Conservation (phyloP, 2,113 vertebrate genomes). For the Megalops atlanticus region DNA sequence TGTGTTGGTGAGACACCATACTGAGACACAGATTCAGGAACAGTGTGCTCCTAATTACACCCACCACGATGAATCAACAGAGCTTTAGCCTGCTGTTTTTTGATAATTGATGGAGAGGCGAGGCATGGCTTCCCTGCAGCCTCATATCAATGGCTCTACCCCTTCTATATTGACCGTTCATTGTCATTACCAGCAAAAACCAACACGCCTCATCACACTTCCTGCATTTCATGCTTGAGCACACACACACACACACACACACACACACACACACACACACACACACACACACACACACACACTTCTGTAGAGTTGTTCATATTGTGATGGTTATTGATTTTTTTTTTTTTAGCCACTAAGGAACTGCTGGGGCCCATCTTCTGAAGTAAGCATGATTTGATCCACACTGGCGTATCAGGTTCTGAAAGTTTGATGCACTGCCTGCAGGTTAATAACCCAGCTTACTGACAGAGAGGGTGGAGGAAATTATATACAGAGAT, state of each 20-base stretch:
- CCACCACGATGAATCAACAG: neutral
- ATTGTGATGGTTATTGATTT: neutral
- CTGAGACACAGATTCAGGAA: neutral
- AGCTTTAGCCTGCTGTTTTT: neutral
- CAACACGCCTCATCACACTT: neutral
- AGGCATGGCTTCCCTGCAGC: neutral
- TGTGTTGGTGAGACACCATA: neutral
- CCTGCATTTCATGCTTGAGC: neutral
- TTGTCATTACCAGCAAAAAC: too few relatives aligned
- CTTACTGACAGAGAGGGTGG: neutral
- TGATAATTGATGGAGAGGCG: neutral
- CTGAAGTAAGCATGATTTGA: neutral
- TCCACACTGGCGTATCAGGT: neutral
- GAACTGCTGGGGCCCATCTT: neutral
- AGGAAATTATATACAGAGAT: neutral
- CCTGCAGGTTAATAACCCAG: slow-evolving; percentile 3
- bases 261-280: slow-evolving; percentile 15
- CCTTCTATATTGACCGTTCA: too few relatives aligned
- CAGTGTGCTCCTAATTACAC: neutral
- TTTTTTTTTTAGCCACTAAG: neutral
- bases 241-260: slow-evolving; percentile 8
- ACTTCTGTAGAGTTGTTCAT: neutral
- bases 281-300: slow-evolving; percentile 8
- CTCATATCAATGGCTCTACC: too few relatives aligned
- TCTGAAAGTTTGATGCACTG: neutral